Base-by-base conservation (phyloP, 1,140 invertebrate species). In the Maconellicoccus hirsutus region DNA sequence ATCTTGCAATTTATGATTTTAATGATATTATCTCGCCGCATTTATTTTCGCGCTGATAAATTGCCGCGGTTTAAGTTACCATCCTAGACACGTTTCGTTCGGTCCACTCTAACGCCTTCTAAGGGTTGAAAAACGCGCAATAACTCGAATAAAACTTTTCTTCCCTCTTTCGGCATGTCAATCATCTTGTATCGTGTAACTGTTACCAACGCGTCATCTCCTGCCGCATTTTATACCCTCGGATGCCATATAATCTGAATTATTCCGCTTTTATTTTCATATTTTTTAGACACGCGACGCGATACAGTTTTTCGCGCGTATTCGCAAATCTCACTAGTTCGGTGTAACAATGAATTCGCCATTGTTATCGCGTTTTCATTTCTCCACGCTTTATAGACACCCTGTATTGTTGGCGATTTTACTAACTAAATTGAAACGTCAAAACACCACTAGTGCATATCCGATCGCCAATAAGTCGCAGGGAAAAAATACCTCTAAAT, bases 1-100 rank as follows among this genome's bases (percentile, higher is more conserved):
- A 52, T 4, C 16, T 52, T 2, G 16, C 42, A 52, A 52, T 52
- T 52, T 52, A 52, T 52, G 42, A 52, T 52, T 52, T 52, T 52
- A 52, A 52, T 52, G 12, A 52, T 52, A 52, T 52, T 52, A 52
- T 52, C 42, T 33, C 42, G 42, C n/a, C 42, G 42, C n/a, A 52
- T 52, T 16, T 52, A 52, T 52, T 52, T 52, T 19, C 42, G n/a
- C 42, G 16, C 42, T 52, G 42, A 52, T 52, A 52, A 52, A 52
- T 52, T 16, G 42, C 6, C 42, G 42, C 42, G 42, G 42, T 52
- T 52, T 52, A 52, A 4, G 29, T 33, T 19, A 19, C 42, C 2
- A 16, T 52, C 10, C 2, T 16, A 6, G 42, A 52, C 42, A 52
- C 42, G 16, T 52, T 52, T 52, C 42, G n/a, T 16, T 14, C 10